phyloP scores from a whole-genome alignment of 2,797 vertebrate genomes.

The Darevskia nairensis region DNA sequence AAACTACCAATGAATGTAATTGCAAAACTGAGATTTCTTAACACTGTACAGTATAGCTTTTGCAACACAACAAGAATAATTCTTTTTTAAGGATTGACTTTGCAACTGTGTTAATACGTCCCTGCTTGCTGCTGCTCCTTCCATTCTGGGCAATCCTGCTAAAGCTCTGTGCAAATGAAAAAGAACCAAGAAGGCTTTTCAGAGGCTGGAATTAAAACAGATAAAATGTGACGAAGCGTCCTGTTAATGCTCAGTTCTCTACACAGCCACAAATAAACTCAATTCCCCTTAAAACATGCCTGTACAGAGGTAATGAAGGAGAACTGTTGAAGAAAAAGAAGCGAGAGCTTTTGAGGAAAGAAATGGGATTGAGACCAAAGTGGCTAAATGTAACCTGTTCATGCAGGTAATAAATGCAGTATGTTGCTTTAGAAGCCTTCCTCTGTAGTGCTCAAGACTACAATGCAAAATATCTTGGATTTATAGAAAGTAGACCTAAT shows the following conservation, averaged over 20 bases:
- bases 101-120: not conserved
- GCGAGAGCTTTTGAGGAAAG: rapidly evolving
- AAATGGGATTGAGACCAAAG: not conserved
- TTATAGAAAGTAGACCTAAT: not conserved
- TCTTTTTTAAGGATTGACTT: not conserved
- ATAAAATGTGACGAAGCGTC: not conserved
- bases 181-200: not conserved
- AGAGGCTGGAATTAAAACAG: constrained; percentile 14
- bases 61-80: not conserved
- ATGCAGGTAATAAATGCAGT: rapidly evolving
- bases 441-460: not conserved
- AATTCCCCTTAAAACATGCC: rapidly evolving
- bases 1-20: too few species aligned
- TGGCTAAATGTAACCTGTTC: rapidly evolving
- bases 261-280: not conserved
- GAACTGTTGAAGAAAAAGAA: not conserved
- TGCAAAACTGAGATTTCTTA: not conserved
- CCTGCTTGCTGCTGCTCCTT: not conserved
- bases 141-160: not conserved
- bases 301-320: not conserved
- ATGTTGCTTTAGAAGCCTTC: rapidly evolving
- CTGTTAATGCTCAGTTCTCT: not conserved
- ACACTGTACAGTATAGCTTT: not conserved
- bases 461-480: not conserved
- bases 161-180: not conserved